Conservation (phyloP, 64 coral and sea anemone genomes). For the Stichodactyla mertensii region DNA sequence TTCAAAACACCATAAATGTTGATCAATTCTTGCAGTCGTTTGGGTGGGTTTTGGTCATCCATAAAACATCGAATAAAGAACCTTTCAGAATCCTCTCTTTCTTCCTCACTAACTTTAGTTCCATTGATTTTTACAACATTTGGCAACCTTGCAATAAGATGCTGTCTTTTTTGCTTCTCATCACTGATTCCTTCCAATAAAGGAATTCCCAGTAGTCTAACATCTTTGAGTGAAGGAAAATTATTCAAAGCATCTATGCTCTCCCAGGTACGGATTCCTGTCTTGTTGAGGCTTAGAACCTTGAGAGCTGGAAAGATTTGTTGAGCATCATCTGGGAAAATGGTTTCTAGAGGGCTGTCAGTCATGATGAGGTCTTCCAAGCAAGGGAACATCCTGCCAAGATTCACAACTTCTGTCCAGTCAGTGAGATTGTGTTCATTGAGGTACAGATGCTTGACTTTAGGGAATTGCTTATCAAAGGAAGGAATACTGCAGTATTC, state of each 20-base stretch:
- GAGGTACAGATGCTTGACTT: slow-evolving; percentile 61
- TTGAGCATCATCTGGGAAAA: not conserved
- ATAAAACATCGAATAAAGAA: slow-evolving; percentile 79
- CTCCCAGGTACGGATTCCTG: slow-evolving; percentile 52
- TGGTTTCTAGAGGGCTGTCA: slow-evolving; percentile 57
- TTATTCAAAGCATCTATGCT: slow-evolving; percentile 74
- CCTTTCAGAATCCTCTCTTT: slow-evolving; percentile 80
- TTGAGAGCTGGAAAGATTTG: slow-evolving; percentile 60
- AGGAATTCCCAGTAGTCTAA: slow-evolving; percentile 75
- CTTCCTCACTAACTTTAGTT: slow-evolving; percentile 40
- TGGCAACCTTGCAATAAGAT: slow-evolving; percentile 75
- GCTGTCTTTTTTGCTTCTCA: slow-evolving; percentile 47
- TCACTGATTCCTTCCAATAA: slow-evolving; percentile 44
- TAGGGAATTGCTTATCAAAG: slow-evolving; percentile 33
- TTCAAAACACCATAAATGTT: slow-evolving; percentile 52
- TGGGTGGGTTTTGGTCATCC: slow-evolving; percentile 52
- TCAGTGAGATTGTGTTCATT: slow-evolving; percentile 60
- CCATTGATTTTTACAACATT: slow-evolving; percentile 85
- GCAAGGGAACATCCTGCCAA: slow-evolving; percentile 66
- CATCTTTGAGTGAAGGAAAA: slow-evolving; percentile 59
- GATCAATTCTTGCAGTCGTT: slow-evolving; percentile 53
- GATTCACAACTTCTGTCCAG: slow-evolving; percentile 67
- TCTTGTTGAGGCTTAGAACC: slow-evolving; percentile 62
- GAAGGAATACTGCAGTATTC: slow-evolving; percentile 60
- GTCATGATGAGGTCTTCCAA: slow-evolving; percentile 70